Evolutionary conservation across 64 coral and sea anemone genomes (phyloP).

Genomic region (Stichodactyla helianthus): DNA sequence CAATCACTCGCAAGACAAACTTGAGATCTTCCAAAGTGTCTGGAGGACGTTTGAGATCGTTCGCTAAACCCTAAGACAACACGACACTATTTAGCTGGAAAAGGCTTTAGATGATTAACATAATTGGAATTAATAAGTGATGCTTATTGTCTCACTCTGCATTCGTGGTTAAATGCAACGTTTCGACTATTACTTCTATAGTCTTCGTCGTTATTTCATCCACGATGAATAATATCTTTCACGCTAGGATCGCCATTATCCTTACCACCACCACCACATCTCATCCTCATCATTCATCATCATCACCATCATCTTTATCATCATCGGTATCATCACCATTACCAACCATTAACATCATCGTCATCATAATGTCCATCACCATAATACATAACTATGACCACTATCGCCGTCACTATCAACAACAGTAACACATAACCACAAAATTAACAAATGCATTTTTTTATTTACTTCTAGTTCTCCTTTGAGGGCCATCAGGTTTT

Average conservation of each 20-base stretch:
- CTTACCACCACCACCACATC: no score
- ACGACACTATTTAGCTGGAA: not conserved
- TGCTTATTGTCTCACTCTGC: no score
- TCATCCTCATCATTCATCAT: not conserved
- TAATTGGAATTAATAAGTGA: not conserved
- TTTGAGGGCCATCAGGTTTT: slow-evolving; percentile 79
- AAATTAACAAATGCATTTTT: not conserved
- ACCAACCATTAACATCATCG: not conserved
- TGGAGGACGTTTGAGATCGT: slow-evolving; percentile 77
- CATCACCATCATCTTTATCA: not conserved
- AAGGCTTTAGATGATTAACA: not conserved
- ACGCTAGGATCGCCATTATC: no score
- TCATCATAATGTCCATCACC: not conserved
- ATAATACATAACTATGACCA: not conserved
- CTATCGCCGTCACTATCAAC: not conserved
- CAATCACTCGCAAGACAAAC: slow-evolving; percentile 97
- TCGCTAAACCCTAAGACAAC: slow-evolving; percentile 62
- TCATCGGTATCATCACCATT: not conserved
- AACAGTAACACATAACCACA: not conserved
- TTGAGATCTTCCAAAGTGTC: slow-evolving; percentile 98
- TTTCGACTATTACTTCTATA: no score
- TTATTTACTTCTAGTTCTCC: slow-evolving; percentile 81
- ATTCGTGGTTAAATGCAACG: no score
- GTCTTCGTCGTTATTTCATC: no score
- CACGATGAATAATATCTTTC: no score